Evolutionary conservation across 2,888 invertebrate genomes (phyloP), one percentile per base, ranked within the genome.

Genomic region (Xestia sexstrigata): DNA sequence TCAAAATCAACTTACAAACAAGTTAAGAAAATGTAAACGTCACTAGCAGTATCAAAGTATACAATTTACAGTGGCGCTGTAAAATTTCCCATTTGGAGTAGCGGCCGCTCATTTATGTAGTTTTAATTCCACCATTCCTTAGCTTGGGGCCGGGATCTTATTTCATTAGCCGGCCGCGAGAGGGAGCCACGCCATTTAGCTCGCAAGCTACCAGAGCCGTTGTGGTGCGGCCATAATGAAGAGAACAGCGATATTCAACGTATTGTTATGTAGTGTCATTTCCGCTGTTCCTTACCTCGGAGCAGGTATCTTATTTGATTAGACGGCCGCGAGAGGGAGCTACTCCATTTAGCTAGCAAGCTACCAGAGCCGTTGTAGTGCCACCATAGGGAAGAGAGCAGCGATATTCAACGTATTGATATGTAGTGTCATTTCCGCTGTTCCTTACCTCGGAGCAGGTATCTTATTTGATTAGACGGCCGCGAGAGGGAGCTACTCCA

Each of bases 111-210:
- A 95, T 96, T 96, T 96, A 96, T 96, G 95, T 96, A 95, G 94
- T 96, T 96, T 96, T 96, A 96, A 96, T 96, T 96, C 96, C 95
- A 90, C 96, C 95, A 96, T 96, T 96, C 95, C 95, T 96, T 96
- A 96, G 96, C 95, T 94, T 81, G 91, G 92, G 92, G 94, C 91
- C 81, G 92, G 94, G 95, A 96, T 96, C 96, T 96, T 96, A 95
- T 95, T 96, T 95, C 96, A 96, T 96, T 96, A 96, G 96, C 95
- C 95, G 92, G 93, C 92, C 93, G 95, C 95, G 94, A 93, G 91
- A 91, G 90, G 88, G 91, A 89, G 92, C 93, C 91, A 90, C 93
- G 94, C 94, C 94, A 95, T 96, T 95, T 95, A 96, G 95, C 94
- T 95, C 87, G 90, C 91, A 93, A 95, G 95, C 94, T 94, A 91